Conservation (phyloP, 1,140 invertebrate genomes). For the Apis laboriosa region DNA sequence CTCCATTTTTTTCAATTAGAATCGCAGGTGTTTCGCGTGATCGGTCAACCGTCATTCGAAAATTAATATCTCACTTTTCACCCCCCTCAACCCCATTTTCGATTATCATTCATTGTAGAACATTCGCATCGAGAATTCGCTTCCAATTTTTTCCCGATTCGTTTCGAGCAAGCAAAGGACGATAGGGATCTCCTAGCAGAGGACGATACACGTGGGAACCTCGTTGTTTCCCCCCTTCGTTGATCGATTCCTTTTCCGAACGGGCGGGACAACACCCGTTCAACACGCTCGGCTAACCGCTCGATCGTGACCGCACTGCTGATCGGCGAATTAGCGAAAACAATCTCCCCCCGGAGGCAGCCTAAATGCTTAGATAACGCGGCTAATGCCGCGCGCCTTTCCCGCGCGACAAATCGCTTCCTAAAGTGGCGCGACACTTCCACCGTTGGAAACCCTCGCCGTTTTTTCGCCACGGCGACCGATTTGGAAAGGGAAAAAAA, state of each 20-base stretch:
- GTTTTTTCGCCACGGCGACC: neutral
- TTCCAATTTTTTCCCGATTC: too few relatives aligned
- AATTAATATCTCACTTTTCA: neutral
- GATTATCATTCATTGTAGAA: neutral
- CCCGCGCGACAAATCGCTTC: slow-evolving; percentile 31
- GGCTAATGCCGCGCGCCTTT: slow-evolving; percentile 35
- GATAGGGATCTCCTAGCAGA: too few relatives aligned
- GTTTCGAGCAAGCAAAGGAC: neutral
- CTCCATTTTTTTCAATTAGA: slow-evolving; percentile 39
- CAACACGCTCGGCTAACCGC: slow-evolving; percentile 28
- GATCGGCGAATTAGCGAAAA: slow-evolving; percentile 41
- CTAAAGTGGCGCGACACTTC: slow-evolving; percentile 47
- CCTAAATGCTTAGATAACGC: slow-evolving; percentile 38
- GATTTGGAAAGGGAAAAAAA: neutral
- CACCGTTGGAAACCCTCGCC: slow-evolving; percentile 7
- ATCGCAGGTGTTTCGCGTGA: slow-evolving; percentile 36
- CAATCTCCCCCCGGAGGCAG: slow-evolving; percentile 21
- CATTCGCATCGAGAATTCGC: too few relatives aligned
- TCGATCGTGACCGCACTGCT: slow-evolving; percentile 41
- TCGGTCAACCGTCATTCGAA: neutral
- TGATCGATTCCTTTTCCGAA: slow-evolving; percentile 23
- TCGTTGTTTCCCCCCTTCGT: slow-evolving; percentile 19
- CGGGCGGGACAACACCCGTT: slow-evolving; percentile 10
- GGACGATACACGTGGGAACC: slow-evolving; percentile 34
- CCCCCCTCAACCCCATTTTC: neutral